Percentiles rank a stretch among this genome's conserved stretches.
phyloP scores from a whole-genome alignment of 1,140 invertebrate species.

The Temnothorax nylanderi region DNA sequence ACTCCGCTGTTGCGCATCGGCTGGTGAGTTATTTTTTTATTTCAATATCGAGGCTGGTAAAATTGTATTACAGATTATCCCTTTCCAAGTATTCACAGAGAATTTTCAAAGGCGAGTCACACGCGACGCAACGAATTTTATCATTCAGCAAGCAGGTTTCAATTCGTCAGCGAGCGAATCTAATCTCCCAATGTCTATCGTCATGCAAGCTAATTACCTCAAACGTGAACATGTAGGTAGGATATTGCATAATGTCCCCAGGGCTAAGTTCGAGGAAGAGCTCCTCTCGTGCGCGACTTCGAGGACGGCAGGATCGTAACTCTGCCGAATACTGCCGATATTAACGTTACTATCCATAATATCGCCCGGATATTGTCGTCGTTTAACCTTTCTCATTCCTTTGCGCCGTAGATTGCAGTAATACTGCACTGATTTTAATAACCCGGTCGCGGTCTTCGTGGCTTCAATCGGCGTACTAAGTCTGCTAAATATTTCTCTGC shows the following conservation, averaged over 20 bases:
- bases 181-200: too few relatives aligned
- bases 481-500: neutral
- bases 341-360: constrained; percentile 66
- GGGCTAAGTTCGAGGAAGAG: constrained; percentile 59
- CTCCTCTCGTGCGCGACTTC: constrained; percentile 27
- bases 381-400: constrained; percentile 37
- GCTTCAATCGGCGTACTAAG: neutral
- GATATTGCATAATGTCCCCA: constrained; percentile 70
- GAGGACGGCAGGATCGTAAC: constrained; percentile 62
- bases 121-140: too few relatives aligned
- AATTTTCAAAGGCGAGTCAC: too few relatives aligned
- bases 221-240: too few relatives aligned
- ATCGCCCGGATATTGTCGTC: neutral
- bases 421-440: neutral
- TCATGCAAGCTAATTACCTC: too few relatives aligned
- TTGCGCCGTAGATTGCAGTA: neutral
- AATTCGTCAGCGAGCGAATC: too few relatives aligned
- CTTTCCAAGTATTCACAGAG: too few relatives aligned
- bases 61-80: too few relatives aligned
- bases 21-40: too few relatives aligned
- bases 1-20: too few relatives aligned
- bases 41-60: too few relatives aligned
- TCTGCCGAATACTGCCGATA: constrained; percentile 64
- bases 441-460: neutral
- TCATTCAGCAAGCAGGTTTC: too few relatives aligned